Conservation (phyloP, 2,113 vertebrate genomes). For the Falco punctatus region DNA sequence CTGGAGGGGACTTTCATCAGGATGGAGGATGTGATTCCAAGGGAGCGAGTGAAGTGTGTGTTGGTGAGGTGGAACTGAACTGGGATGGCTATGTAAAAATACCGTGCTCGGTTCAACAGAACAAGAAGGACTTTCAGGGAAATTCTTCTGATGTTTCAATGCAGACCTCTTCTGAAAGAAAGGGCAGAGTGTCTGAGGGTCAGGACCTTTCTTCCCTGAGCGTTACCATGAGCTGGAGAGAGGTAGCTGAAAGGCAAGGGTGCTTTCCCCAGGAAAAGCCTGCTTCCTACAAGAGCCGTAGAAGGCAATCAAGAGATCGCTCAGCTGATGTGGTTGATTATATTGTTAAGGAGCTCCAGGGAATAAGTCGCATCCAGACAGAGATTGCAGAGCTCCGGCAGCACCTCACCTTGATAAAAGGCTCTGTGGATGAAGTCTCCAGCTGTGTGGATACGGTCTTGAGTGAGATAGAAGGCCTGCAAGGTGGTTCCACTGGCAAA, state of each 20-base stretch:
- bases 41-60: conserved; percentile 39
- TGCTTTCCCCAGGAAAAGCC: conserved; percentile 31
- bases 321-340: conserved; percentile 87
- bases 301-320: conserved; percentile 54
- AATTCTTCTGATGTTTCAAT: background rate
- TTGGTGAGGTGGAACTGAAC: conserved; percentile 73
- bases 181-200: conserved; percentile 22
- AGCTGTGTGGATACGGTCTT: conserved; percentile 92
- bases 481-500: conserved; percentile 70
- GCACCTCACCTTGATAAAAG: conserved; percentile 90
- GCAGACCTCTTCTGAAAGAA: background rate
- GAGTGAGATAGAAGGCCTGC: conserved; percentile 91
- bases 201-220: conserved; percentile 65
- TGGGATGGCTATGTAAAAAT: conserved; percentile 71
- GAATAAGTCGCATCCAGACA: conserved; percentile 95
- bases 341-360: conserved; percentile 92
- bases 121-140: conserved; percentile 40
- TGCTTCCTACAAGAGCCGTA: background rate
- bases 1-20: conserved; percentile 56
- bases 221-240: conserved; percentile 66
- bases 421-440: conserved; percentile 96
- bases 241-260: conserved; percentile 58
- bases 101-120: conserved; percentile 61
- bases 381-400: conserved; percentile 94
- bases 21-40: background rate